A percentile compares a stretch with the other conserved stretches of the same genome.
phyloP scores from a whole-genome alignment of 2,113 vertebrate species.

The Bubo scandiacus region DNA sequence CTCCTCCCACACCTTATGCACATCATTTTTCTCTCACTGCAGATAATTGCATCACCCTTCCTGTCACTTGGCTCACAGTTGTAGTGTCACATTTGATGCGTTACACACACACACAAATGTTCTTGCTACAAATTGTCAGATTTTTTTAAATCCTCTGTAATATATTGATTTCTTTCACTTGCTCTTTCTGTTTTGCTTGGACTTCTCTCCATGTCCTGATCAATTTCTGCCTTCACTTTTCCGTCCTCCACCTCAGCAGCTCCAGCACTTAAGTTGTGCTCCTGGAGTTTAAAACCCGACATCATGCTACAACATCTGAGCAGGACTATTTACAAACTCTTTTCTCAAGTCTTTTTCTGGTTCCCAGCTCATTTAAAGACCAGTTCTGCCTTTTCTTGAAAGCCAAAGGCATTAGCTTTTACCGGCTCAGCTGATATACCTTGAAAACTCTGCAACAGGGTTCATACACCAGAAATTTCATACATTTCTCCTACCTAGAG shows the following conservation, averaged over 20 bases:
- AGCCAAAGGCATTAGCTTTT: background rate
- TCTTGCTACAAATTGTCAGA: background rate
- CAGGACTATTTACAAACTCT: background rate
- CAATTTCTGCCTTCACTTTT: background rate
- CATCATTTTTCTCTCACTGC: slow-evolving; percentile 50
- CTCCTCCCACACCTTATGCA: slow-evolving; percentile 52
- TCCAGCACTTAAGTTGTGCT: background rate
- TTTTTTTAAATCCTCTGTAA: background rate
- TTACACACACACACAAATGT: slow-evolving; percentile 27
- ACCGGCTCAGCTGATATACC: background rate
- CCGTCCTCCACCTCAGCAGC: background rate
- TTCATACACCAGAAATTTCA: background rate
- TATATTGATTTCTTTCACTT: background rate
- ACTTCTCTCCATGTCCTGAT: background rate
- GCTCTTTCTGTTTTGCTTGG: background rate
- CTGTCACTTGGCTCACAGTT: slow-evolving; percentile 40
- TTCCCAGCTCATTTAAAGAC: background rate
- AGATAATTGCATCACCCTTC: slow-evolving; percentile 67
- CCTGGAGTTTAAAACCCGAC: background rate
- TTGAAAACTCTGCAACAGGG: background rate
- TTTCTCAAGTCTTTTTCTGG: background rate
- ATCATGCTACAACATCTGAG: background rate
- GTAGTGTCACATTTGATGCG: slow-evolving; percentile 49
- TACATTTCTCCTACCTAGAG: background rate
- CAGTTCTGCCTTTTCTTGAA: background rate